These are phyloP conservation scores for Sialia sialis DNA, from an alignment of 2,113 vertebrate genomes.

Conservation along the genomic window DNA sequence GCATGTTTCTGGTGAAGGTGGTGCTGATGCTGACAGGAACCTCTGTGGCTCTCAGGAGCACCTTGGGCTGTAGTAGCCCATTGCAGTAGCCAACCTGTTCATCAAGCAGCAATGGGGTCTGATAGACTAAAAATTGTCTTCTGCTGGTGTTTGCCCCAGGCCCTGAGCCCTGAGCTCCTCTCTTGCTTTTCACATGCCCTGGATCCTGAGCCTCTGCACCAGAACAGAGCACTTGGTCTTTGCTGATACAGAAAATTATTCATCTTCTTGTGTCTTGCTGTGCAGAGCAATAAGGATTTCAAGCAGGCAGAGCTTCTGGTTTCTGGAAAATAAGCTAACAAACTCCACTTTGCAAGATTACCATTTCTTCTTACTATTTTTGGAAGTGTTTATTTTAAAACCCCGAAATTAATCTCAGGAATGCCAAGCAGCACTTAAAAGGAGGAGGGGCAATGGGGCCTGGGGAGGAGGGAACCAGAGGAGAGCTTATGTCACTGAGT, in stretches of 20 bases:
- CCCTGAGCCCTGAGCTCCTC: neutral
- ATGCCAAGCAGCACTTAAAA: constrained; percentile 23
- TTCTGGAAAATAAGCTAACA: constrained; percentile 48
- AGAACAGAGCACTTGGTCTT: neutral
- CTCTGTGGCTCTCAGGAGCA: neutral
- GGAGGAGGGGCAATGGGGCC: neutral
- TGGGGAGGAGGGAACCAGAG: neutral
- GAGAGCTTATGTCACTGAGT: constrained; percentile 14
- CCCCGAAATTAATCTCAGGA: constrained; percentile 44
- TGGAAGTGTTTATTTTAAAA: constrained; percentile 50
- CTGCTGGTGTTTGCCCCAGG: neutral
- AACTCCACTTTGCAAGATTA: constrained; percentile 4
- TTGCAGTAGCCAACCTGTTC: neutral
- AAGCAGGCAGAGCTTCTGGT: constrained; percentile 1
- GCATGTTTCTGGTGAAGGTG: neutral
- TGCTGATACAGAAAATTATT: neutral
- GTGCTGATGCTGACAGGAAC: neutral
- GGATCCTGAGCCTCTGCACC: neutral
- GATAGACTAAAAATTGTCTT: neutral
- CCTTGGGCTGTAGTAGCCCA: too few species aligned
- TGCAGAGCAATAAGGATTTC: neutral
- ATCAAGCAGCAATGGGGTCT: neutral
- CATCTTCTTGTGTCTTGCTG: constrained; percentile 10
- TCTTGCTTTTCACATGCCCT: neutral
- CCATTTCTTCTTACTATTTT: constrained; percentile 37